Conservation (phyloP, 1,140 invertebrate species). For the Atta cephalotes region DNA sequence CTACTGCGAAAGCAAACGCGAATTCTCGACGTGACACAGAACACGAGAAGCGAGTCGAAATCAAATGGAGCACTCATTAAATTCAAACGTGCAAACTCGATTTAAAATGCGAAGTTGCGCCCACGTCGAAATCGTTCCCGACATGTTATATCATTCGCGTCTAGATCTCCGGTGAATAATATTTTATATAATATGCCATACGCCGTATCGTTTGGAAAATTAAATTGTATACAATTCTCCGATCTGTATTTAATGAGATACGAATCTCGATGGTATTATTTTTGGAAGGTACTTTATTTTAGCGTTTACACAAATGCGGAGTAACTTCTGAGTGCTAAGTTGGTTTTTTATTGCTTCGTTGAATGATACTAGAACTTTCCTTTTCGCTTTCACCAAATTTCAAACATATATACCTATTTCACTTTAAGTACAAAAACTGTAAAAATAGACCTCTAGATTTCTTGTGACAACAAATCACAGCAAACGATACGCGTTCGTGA, state of each 20-base stretch:
- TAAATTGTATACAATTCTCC: conserved; percentile 28
- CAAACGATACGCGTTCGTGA: conserved; percentile 69
- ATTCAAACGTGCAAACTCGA: conserved; percentile 8
- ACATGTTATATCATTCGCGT: conserved; percentile 1
- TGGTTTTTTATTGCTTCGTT: too few relatives aligned
- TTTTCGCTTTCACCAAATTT: too few relatives aligned
- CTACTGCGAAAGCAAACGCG: neutral
- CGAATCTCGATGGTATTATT: neutral
- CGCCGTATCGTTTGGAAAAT: conserved; percentile 28
- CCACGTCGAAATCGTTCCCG: conserved; percentile 14
- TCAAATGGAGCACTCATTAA: conserved; percentile 32
- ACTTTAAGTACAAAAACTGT: too few relatives aligned
- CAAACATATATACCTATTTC: too few relatives aligned
- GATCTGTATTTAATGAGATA: conserved; percentile 19
- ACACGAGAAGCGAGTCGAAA: conserved; percentile 21
- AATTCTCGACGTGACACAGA: neutral
- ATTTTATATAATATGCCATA: neutral
- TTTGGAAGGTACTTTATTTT: neutral
- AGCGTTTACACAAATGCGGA: neutral
- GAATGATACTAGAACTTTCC: too few relatives aligned
- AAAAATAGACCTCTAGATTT: too few relatives aligned
- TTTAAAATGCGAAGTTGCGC: neutral
- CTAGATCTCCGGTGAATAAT: neutral
- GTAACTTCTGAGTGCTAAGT: conserved; percentile 61
- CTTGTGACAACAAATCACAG: conserved; percentile 66